Evolutionary conservation across 2,888 invertebrate species (phyloP).

Genomic region (Pristionchus japonicus): DNA sequence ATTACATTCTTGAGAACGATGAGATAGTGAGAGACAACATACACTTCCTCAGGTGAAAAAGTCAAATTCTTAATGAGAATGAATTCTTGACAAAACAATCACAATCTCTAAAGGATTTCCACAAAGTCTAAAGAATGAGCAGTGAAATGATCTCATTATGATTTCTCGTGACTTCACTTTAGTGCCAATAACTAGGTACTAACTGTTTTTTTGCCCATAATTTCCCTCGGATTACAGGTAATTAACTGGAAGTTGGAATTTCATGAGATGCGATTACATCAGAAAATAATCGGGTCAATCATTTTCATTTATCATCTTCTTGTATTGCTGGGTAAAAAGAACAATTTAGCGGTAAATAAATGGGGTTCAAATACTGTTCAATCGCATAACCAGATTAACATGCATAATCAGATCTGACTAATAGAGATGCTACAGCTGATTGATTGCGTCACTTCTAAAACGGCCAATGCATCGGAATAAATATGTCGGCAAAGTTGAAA

Average conservation of each 20-base stretch:
- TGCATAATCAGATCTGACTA: background rate
- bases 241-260: constrained; percentile 1
- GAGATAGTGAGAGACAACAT: background rate
- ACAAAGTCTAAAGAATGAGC: background rate
- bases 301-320: background rate
- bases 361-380: background rate
- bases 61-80: background rate
- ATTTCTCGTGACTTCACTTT: background rate
- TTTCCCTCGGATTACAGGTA: background rate
- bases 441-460: too few relatives aligned
- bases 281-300: background rate
- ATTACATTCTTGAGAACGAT: constrained; percentile 1
- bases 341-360: background rate
- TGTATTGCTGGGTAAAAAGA: background rate
- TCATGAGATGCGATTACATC: background rate
- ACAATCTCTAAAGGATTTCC: background rate
- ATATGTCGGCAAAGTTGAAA: too few relatives aligned
- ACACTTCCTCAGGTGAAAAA: background rate
- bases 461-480: too few relatives aligned
- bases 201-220: background rate
- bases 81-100: background rate
- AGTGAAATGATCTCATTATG: background rate
- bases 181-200: background rate
- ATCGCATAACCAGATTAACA: background rate
- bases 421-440: background rate